phyloP scores from a whole-genome alignment of 1,140 invertebrate genomes.

The Oscheius sp. region DNA sequence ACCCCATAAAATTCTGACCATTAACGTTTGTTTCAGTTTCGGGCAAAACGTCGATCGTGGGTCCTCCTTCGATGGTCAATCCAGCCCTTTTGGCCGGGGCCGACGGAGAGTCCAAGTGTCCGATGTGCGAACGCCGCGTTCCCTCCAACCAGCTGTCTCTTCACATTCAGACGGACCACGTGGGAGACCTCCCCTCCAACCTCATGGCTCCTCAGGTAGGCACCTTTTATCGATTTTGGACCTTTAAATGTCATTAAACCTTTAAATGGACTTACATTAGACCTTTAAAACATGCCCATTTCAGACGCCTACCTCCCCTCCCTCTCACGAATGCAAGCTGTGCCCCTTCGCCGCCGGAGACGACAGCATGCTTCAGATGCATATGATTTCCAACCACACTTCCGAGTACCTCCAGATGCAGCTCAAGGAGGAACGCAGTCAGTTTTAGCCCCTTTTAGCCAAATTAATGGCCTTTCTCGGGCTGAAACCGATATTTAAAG shows the following conservation, averaged over 20 bases:
- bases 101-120: slow-evolving; percentile 19
- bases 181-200: neutral
- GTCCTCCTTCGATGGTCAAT: neutral
- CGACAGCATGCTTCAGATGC: neutral
- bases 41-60: neutral
- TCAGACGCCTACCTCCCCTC: neutral
- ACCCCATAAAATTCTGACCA: neutral
- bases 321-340: neutral
- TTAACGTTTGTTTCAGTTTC: neutral
- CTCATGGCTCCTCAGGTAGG: no score
- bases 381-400: neutral
- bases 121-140: slow-evolving; percentile 24
- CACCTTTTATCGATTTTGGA: neutral
- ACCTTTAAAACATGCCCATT: slow-evolving; percentile 5
- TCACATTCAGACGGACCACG: slow-evolving; percentile 13
- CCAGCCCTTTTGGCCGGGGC: neutral
- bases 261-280: no score
- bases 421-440: neutral
- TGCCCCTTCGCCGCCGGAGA: neutral
- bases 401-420: neutral
- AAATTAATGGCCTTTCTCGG: no score
- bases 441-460: no score
- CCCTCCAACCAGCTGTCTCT: slow-evolving; percentile 9
- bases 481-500: neutral
- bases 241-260: no score